Base-by-base conservation (phyloP, 2,797 vertebrate species). In the Artibeus lituratus region DNA sequence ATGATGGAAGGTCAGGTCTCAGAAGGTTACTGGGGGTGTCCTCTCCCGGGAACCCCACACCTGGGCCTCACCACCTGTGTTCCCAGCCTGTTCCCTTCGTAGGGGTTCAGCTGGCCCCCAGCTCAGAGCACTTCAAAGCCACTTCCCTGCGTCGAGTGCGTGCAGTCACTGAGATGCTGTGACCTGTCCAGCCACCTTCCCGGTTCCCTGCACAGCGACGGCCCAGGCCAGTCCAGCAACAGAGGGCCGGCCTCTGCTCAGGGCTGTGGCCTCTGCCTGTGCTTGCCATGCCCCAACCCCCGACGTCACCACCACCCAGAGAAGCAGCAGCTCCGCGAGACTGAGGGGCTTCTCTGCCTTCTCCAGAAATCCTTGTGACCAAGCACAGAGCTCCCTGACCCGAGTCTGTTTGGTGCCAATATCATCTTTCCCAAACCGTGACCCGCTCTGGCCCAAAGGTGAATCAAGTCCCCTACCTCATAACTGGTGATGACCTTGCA, bases 181-280 rank as follows among this genome's bases (percentile, higher is more conserved):
- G 0, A 3, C 26, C 2, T 8, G 2, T n/a, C 39, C 49, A 1
- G 3, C 37, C 29, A 4, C 37, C 18, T 62, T 44, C 81, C 22
- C 2, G 12, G 21, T 9, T 81, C 51, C 53, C 29, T 2, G 16
- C 19, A 55, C 9, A 47, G 26, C 76, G 0, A 7, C 51, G 10
- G 7, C 51, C 49, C 39, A 8, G 14, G 26, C n/a, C 29, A n/a
- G 53, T 6, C 18, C n/a, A 18, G 53, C 8, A 24, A 18, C 22
- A 4, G 15, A 57, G 14, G 37, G 21, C 10, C 2, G 0, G n/a
- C n/a, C 65, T 69, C 2, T 91, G 10, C 77, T 51, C 18, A 57
- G 14, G 37, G 21, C 10, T 2, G 2, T 1, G 10, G 62, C 47
- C 67, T 67, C 2, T 0, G 57, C 42, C 74, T 51, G 39, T 26